Evolutionary conservation across 1,140 invertebrate genomes (phyloP).

Genomic region (Lepidurus arcticus): DNA sequence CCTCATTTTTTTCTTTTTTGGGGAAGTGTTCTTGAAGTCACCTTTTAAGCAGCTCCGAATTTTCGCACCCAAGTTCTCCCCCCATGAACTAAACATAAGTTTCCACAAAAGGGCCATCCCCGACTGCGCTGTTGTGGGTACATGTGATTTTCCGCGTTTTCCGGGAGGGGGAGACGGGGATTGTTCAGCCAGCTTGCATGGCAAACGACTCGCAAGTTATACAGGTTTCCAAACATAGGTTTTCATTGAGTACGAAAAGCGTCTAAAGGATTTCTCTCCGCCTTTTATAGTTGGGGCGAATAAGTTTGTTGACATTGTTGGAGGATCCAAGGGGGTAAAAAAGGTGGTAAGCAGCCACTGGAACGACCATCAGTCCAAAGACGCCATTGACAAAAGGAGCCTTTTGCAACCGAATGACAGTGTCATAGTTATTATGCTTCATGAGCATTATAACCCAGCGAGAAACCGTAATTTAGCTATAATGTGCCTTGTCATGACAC

Average conservation of each 20-base stretch:
- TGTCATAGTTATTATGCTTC: constrained; percentile 10
- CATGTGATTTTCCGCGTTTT: background rate
- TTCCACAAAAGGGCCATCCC: no score
- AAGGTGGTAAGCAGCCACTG: background rate
- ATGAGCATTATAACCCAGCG: background rate
- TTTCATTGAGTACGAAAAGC: background rate
- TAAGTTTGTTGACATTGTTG: constrained; percentile 2
- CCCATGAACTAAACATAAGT: no score
- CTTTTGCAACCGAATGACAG: background rate
- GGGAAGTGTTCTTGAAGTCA: no score
- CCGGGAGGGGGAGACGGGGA: no score
- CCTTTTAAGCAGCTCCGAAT: no score
- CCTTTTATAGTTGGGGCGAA: background rate
- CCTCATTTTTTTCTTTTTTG: background rate
- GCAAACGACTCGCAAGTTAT: background rate
- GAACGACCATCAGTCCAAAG: constrained; percentile 13
- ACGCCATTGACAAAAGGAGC: background rate
- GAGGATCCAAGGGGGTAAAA: background rate
- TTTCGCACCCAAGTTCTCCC: no score
- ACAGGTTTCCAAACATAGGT: constrained; percentile 17
- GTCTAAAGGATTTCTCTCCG: background rate
- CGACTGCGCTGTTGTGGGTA: background rate
- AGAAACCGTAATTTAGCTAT: constrained; percentile 19
- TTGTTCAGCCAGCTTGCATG: background rate
- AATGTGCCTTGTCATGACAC: constrained; percentile 3